Conservation (phyloP, 2,113 vertebrate species). For the Rhipidura dahli region DNA sequence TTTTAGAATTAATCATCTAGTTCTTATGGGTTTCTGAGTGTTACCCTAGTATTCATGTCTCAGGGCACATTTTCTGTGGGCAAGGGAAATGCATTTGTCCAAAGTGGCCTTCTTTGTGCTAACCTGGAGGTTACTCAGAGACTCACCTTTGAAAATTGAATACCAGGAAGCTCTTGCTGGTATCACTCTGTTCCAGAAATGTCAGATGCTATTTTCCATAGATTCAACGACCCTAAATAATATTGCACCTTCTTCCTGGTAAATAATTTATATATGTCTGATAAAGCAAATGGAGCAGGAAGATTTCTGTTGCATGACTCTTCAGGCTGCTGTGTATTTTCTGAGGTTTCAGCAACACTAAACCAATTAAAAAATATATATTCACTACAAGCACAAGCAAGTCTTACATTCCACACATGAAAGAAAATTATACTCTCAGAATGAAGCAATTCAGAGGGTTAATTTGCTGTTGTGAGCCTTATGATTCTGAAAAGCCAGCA, state of each 20-base stretch:
- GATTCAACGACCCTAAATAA: background rate
- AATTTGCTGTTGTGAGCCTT: background rate
- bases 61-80: background rate
- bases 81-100: background rate
- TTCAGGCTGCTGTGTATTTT: background rate
- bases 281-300: conserved; percentile 2
- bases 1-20: background rate
- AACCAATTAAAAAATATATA: background rate
- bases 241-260: background rate
- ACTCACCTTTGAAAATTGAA: conserved; percentile 10
- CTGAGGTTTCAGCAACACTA: background rate
- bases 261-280: conserved; percentile 41
- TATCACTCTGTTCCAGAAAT: background rate
- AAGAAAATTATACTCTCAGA: background rate
- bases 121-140: background rate
- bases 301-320: background rate
- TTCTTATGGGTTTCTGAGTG: background rate
- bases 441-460: background rate
- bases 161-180: background rate
- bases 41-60: background rate
- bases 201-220: conserved; percentile 13
- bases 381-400: background rate
- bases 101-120: background rate
- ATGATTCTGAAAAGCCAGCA: background rate
- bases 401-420: background rate